Base-by-base conservation (phyloP, 2,797 vertebrate species). In the Danio albolineatus region DNA sequence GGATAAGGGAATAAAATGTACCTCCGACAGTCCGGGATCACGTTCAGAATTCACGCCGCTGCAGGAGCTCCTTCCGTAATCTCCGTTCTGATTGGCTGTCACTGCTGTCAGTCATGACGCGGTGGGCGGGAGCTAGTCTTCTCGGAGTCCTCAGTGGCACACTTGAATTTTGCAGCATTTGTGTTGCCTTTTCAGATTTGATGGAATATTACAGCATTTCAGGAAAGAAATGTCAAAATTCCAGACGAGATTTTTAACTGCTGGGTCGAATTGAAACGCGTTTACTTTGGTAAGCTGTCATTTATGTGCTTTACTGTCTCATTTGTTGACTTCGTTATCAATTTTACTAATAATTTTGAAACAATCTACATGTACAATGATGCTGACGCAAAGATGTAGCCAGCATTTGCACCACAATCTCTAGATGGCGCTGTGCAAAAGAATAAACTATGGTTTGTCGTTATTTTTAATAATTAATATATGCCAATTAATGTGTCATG, bases 11-110 rank as follows among this genome's bases (percentile, higher is more conserved):
- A 69, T 69, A 61, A 64, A 70, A 59, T 73, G 69, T 82, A 85
- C 84, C 84, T 83, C 44, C 2, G 7, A 14, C 43, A 10, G 49
- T 54, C 38, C 9, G 10, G 48, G 14, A 36, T 16, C n/a, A 7
- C 7, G 13, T 71, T 62, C 76, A 36, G 60, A 65, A 66, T 57
- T 8, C 72, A 69, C 65, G 65, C 17, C 39, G 38, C 19, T 13
- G 60, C 54, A 60, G 72, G 44, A 83, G 51, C 72, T 54, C 69
- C 69, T 78, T 64, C 76, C 70, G 28, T 57, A 64, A 80, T 73
- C 62, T 38, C 51, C 59, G 44, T n/a, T 66, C 54, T 54, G 44
- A 82, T 85, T 84, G 82, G 84, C 44, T 73, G 39, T 13, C 36
- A 49, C 28, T 57, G 10, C 44, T 60, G 57, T 70, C 76, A 79